Percentiles rank a stretch among this genome's conserved stretches.
Evolutionary conservation across 2,113 vertebrate species (phyloP).

Genomic region (Oreocharis arfaki): DNA sequence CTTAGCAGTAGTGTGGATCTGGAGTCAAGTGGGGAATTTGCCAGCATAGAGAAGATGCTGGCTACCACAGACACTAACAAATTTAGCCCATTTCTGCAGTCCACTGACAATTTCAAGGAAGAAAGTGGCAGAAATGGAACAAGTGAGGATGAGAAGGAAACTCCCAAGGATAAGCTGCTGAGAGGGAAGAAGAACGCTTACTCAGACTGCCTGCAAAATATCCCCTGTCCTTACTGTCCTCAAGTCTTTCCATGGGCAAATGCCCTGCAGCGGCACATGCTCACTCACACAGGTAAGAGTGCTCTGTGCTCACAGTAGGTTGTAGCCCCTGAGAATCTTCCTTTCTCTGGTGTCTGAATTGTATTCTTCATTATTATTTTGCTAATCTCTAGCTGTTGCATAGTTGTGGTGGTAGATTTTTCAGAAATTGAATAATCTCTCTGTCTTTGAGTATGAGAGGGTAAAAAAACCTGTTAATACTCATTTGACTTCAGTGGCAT

Average conservation of each 20-base stretch:
- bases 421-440: not conserved
- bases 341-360: not conserved
- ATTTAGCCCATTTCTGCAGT: conserved; percentile 91
- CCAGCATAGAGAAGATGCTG: conserved; percentile 96
- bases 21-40: conserved; percentile 96
- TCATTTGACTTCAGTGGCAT: not conserved
- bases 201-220: conserved; percentile 90
- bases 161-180: conserved; percentile 73
- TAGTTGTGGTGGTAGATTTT: not conserved
- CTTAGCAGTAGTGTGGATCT: conserved; percentile 76
- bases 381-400: not conserved
- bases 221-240: conserved; percentile 91
- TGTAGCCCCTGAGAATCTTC: not conserved
- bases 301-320: not conserved
- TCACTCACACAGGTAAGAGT: conserved; percentile 92
- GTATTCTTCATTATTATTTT: not conserved
- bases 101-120: conserved; percentile 66
- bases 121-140: conserved; percentile 66
- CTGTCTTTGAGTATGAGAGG: not conserved
- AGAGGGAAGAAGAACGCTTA: conserved; percentile 89
- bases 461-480: not conserved
- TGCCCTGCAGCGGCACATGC: conserved; percentile 93
- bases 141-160: conserved; percentile 75
- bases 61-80: conserved; percentile 94
- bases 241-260: conserved; percentile 92